phyloP scores from a whole-genome alignment of 30 jellyfish, hydroid and myxozoan species.

The Nemopilema nomurai region DNA sequence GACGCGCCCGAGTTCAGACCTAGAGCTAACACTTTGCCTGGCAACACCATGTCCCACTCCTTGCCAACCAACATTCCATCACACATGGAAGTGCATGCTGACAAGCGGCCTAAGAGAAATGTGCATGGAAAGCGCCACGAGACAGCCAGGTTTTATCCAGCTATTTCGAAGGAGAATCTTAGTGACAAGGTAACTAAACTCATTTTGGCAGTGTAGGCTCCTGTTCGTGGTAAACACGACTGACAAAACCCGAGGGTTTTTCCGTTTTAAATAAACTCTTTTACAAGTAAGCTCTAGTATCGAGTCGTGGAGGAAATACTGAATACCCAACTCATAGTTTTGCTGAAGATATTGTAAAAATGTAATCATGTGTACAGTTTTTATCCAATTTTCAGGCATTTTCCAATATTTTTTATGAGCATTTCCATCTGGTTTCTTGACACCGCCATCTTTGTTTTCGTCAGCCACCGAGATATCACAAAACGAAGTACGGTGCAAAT shows the following conservation, averaged over 20 bases:
- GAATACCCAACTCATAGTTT: no score
- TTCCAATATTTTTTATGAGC: neutral
- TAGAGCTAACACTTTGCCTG: constrained; percentile 70
- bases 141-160: constrained; percentile 84
- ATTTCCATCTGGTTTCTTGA: neutral
- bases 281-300: no score
- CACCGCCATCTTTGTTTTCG: neutral
- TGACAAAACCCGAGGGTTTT: no score
- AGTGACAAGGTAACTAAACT: constrained; percentile 73
- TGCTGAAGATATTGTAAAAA: no score
- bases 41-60: constrained; percentile 57
- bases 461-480: constrained; percentile 92
- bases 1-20: constrained; percentile 94
- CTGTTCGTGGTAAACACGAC: no score
- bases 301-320: no score
- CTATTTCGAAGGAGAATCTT: constrained; percentile 79
- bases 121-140: constrained; percentile 38
- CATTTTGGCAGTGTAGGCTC: no score
- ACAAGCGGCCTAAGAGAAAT: constrained; percentile 38
- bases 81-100: constrained; percentile 35
- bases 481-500: constrained; percentile 91
- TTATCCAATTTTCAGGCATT: neutral
- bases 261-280: no score
- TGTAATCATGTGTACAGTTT: no score
- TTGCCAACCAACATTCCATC: constrained; percentile 80